Evolutionary conservation across 2,888 invertebrate species (phyloP).

Genomic region (Allolobophora icterica): DNA sequence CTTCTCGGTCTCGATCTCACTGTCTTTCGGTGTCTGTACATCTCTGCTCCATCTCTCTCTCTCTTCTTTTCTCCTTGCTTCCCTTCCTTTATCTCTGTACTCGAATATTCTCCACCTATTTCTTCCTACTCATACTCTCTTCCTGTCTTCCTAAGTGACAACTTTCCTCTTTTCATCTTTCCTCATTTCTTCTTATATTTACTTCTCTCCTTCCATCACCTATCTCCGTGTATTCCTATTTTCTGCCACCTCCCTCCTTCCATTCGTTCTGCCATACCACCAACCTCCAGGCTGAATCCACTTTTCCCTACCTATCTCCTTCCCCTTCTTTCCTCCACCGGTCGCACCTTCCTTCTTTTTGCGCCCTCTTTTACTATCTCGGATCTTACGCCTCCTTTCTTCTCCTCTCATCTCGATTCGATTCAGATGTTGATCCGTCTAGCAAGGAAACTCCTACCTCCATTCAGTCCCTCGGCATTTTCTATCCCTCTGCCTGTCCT

Average conservation of each 20-base stretch:
- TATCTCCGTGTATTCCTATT: not conserved
- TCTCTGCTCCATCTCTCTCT: not conserved
- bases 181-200: not conserved
- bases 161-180: not conserved
- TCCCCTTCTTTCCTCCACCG: not conserved
- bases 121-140: not conserved
- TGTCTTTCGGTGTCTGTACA: not conserved
- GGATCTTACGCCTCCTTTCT: not conserved
- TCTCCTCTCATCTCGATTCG: conserved; percentile 10
- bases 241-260: not conserved
- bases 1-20: not conserved
- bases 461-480: not conserved
- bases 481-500: not conserved
- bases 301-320: not conserved
- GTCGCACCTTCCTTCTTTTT: not conserved
- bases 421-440: conserved; percentile 4
- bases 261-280: not conserved
- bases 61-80: not conserved
- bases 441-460: not conserved
- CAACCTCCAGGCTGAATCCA: not conserved
- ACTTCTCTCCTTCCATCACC: not conserved
- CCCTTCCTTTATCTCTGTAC: not conserved
- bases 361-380: not conserved
- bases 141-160: not conserved
- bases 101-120: not conserved